These are phyloP conservation scores for Bombylius major DNA, from an alignment of 2,888 invertebrate species.

Conservation along the genomic window DNA sequence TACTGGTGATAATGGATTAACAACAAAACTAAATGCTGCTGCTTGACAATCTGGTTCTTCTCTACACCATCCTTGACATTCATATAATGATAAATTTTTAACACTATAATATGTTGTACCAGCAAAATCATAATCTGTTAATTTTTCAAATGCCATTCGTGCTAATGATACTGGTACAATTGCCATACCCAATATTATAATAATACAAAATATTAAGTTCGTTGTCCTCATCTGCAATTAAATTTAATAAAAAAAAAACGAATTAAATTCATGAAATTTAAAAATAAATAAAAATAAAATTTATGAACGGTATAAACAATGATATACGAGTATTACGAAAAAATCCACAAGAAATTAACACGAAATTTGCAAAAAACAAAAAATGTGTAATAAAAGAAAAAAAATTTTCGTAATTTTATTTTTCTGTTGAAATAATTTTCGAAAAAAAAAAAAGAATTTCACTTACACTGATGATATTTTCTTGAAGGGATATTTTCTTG, in stretches of 20 bases:
- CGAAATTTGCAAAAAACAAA: too few species aligned
- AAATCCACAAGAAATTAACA: too few species aligned
- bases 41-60: slow-evolving; percentile 87
- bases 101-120: slow-evolving; percentile 88
- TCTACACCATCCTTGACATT: slow-evolving; percentile 91
- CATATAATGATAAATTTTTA: slow-evolving; percentile 80
- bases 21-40: slow-evolving; percentile 85
- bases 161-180: slow-evolving; percentile 41
- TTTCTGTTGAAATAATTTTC: too few species aligned
- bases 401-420: too few species aligned
- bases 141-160: slow-evolving; percentile 82
- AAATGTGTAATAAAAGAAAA: too few species aligned
- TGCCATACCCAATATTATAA: slow-evolving; percentile 3
- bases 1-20: slow-evolving; percentile 81
- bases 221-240: slow-evolving; percentile 13
- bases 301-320: too few species aligned
- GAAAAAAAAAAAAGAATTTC: too few species aligned
- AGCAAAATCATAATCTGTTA: slow-evolving; percentile 82
- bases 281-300: too few species aligned
- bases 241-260: neutral
- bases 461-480: too few species aligned
- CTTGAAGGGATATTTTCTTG: too few species aligned
- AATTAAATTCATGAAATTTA: too few species aligned
- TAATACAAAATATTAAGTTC: neutral
- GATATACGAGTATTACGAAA: too few species aligned